Evolutionary conservation across 1,140 invertebrate genomes (phyloP).

Genomic region (Telenomus remus): DNA sequence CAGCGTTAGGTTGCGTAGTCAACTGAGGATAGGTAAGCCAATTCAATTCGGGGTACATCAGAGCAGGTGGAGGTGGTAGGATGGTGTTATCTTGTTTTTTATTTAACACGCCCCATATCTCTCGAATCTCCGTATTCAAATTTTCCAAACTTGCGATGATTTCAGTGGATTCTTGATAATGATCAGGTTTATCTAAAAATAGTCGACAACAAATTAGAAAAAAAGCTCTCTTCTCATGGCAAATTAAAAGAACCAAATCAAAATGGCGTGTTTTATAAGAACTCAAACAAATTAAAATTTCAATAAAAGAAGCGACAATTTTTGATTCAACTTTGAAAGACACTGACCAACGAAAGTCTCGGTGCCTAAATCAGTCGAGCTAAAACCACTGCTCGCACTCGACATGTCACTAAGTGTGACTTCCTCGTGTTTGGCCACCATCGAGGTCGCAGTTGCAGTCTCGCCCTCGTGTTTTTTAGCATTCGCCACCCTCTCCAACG

Average conservation of each 20-base stretch:
- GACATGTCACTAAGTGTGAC: slow-evolving; percentile 79
- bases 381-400: slow-evolving; percentile 82
- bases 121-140: slow-evolving; percentile 82
- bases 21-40: slow-evolving; percentile 75
- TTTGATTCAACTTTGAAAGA: not conserved
- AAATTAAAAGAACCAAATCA: no score
- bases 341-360: slow-evolving; percentile 74
- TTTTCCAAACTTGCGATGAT: slow-evolving; percentile 83
- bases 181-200: slow-evolving; percentile 64
- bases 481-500: slow-evolving; percentile 78
- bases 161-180: slow-evolving; percentile 80
- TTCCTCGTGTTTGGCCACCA: slow-evolving; percentile 70
- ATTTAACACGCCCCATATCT: slow-evolving; percentile 82
- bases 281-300: not conserved
- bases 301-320: not conserved
- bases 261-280: no score
- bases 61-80: slow-evolving; percentile 74
- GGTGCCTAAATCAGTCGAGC: slow-evolving; percentile 80
- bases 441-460: slow-evolving; percentile 68
- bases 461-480: slow-evolving; percentile 71
- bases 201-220: slow-evolving; percentile 3
- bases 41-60: slow-evolving; percentile 79
- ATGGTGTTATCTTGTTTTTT: slow-evolving; percentile 78
- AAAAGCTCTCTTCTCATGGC: no score
- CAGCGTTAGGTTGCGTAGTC: slow-evolving; percentile 62